Conservation (phyloP, 2,888 invertebrate species). For the Drosophila meridionalis region DNA sequence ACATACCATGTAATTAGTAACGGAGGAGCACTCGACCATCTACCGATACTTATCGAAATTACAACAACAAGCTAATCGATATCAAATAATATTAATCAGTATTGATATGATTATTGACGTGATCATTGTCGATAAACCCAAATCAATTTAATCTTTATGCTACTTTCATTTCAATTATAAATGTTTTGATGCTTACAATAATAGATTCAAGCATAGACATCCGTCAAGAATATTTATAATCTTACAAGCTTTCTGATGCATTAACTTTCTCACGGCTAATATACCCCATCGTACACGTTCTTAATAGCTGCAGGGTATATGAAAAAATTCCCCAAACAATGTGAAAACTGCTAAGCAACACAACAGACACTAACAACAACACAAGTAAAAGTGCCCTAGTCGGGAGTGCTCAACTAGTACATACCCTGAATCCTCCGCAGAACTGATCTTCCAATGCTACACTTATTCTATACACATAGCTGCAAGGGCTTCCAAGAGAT, state of each 20-base stretch:
- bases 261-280: background rate
- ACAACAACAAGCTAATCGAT: too few relatives aligned
- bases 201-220: too few relatives aligned
- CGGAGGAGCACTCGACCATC: background rate
- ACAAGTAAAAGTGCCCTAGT: background rate
- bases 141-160: too few relatives aligned
- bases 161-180: too few relatives aligned
- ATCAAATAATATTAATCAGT: too few relatives aligned
- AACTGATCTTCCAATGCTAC: background rate
- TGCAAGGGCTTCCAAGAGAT: too few relatives aligned
- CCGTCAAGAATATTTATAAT: too few relatives aligned
- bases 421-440: background rate
- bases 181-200: too few relatives aligned
- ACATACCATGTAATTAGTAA: background rate
- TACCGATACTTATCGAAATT: background rate
- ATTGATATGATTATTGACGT: too few relatives aligned
- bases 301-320: background rate
- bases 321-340: constrained; percentile 36
- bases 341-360: constrained; percentile 46
- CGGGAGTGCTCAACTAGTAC: background rate
- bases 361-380: constrained; percentile 8
- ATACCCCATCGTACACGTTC: background rate
- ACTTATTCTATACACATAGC: too few relatives aligned
- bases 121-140: too few relatives aligned
- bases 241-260: too few relatives aligned